Evolutionary conservation across 2,888 invertebrate genomes (phyloP).

Genomic region (Bombylius major): DNA sequence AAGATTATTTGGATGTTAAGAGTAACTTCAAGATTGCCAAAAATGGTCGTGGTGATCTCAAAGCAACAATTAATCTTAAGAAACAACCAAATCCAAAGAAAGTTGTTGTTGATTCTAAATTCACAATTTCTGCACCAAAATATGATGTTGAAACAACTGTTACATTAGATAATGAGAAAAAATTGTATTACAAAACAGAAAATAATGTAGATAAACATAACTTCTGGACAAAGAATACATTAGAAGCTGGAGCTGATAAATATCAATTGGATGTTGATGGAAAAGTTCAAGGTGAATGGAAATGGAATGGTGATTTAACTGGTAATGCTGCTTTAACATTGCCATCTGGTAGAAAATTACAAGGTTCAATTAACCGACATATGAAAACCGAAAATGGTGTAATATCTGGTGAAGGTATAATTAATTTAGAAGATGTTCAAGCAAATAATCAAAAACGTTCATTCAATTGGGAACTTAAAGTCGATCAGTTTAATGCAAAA

Average conservation of each 20-base stretch:
- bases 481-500: slow-evolving; percentile 36
- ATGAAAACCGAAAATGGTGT: slow-evolving; percentile 37
- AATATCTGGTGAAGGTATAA: slow-evolving; percentile 36
- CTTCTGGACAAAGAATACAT: slow-evolving; percentile 48
- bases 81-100: slow-evolving; percentile 21
- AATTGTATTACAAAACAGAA: slow-evolving; percentile 50
- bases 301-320: slow-evolving; percentile 25
- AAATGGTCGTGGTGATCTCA: slow-evolving; percentile 51
- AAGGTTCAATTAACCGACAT: slow-evolving; percentile 28
- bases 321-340: slow-evolving; percentile 20
- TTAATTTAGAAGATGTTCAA: slow-evolving; percentile 36
- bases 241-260: slow-evolving; percentile 40
- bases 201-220: slow-evolving; percentile 41
- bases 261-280: slow-evolving; percentile 29
- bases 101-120: slow-evolving; percentile 40
- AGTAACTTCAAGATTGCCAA: slow-evolving; percentile 49
- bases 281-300: slow-evolving; percentile 22
- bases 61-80: slow-evolving; percentile 24
- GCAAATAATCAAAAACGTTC: slow-evolving; percentile 29
- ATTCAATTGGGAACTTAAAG: slow-evolving; percentile 27
- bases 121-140: slow-evolving; percentile 46
- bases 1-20: slow-evolving; percentile 46
- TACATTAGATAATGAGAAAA: slow-evolving; percentile 55
- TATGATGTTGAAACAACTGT: slow-evolving; percentile 50
- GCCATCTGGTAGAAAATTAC: slow-evolving; percentile 31